phyloP scores from a whole-genome alignment of 2,888 invertebrate genomes.

The Octodonta nipae region DNA sequence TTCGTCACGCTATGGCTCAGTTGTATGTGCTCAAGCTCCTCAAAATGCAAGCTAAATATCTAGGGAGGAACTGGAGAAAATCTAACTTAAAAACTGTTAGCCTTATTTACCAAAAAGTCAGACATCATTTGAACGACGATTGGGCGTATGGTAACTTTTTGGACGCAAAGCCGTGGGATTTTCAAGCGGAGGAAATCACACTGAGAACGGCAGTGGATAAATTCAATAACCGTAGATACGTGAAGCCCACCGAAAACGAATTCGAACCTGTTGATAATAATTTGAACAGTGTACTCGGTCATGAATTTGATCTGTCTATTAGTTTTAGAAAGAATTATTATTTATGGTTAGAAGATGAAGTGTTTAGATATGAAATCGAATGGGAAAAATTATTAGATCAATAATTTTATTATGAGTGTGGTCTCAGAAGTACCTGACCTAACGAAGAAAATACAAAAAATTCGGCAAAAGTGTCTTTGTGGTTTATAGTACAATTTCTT shows the following conservation, averaged over 20 bases:
- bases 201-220: conserved; percentile 87
- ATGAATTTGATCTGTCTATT: conserved; percentile 65
- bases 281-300: conserved; percentile 67
- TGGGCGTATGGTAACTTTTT: conserved; percentile 99
- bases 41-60: conserved; percentile 98
- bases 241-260: conserved; percentile 34
- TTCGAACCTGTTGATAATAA: conserved; percentile 63
- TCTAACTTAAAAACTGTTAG: conserved; percentile 99
- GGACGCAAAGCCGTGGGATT: conserved; percentile 96
- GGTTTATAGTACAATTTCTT: too few species aligned
- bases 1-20: conserved; percentile 92
- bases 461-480: too few species aligned
- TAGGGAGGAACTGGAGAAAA: conserved; percentile 97
- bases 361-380: conserved; percentile 72
- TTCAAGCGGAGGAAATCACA: conserved; percentile 92
- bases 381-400: conserved; percentile 58
- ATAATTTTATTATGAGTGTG: too few species aligned
- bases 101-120: conserved; percentile 93
- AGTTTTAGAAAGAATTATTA: conserved; percentile 90
- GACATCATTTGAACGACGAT: conserved; percentile 93
- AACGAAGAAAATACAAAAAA: too few species aligned
- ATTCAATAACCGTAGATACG: conserved; percentile 85
- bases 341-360: conserved; percentile 91
- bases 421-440: too few species aligned
- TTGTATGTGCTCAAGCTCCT: conserved; percentile 91